phyloP scores from a whole-genome alignment of 2,797 vertebrate species.

The Eleutherodactylus coqui region DNA sequence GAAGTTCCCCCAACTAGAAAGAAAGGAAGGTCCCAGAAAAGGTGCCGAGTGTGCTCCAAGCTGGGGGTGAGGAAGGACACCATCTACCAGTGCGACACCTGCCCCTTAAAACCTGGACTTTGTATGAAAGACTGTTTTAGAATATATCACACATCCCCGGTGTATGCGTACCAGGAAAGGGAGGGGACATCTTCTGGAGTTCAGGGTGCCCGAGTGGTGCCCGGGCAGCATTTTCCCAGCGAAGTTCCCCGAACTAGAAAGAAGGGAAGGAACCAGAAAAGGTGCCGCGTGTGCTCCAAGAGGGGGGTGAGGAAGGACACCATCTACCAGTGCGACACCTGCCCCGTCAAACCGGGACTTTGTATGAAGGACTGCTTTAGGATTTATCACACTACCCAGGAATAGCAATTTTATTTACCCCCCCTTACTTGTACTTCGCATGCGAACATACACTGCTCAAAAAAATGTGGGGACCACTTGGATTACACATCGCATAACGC shows the following conservation, averaged over 20 bases:
- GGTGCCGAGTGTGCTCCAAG: slow-evolving; percentile 11
- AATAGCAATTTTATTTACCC: neutral
- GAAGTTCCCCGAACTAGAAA: slow-evolving; percentile 18
- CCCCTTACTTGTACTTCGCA: neutral
- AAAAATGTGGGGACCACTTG: too few relatives aligned
- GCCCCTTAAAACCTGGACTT: neutral
- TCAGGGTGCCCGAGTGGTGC: neutral
- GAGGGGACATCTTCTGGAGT: neutral
- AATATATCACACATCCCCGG: neutral
- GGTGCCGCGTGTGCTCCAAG: slow-evolving; percentile 5
- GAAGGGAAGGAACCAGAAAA: neutral
- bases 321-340: slow-evolving; percentile 9
- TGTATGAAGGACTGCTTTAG: slow-evolving; percentile 5
- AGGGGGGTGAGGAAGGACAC: neutral
- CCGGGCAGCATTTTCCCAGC: neutral
- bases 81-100: slow-evolving; percentile 16
- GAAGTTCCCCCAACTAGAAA: slow-evolving; percentile 5
- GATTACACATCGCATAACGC: too few relatives aligned
- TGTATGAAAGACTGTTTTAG: slow-evolving; percentile 5
- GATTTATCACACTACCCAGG: neutral
- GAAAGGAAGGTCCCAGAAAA: slow-evolving; percentile 1
- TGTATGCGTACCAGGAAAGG: neutral
- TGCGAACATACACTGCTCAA: neutral
- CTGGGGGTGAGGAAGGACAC: neutral
- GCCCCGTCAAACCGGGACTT: slow-evolving; percentile 38